A percentile compares a stretch with the other conserved stretches of the same genome.
These are phyloP conservation scores for Laticauda colubrina DNA, from an alignment of 2,113 vertebrate genomes.

Conservation along the genomic window DNA sequence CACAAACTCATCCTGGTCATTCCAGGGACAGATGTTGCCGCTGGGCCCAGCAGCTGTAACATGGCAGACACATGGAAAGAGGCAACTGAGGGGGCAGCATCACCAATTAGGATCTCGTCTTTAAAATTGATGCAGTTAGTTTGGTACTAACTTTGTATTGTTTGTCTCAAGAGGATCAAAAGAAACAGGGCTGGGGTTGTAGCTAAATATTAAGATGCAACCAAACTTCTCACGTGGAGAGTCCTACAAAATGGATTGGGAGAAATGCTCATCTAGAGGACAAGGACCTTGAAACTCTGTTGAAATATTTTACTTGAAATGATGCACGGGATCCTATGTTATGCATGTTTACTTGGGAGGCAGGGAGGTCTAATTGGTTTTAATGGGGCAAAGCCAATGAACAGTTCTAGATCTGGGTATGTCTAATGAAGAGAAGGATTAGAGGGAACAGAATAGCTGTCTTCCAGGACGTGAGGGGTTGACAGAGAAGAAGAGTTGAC, in stretches of 20 bases:
- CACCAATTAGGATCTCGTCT: neutral
- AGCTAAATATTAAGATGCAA: neutral
- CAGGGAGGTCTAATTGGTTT: too few relatives aligned
- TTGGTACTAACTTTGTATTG: neutral
- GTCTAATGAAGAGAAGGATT: too few relatives aligned
- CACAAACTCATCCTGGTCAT: neutral
- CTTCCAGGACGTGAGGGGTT: too few relatives aligned
- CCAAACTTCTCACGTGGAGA: neutral
- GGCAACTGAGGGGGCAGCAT: neutral
- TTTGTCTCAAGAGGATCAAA: neutral
- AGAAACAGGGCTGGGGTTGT: neutral
- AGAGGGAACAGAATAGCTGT: too few relatives aligned
- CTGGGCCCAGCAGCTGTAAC: neutral
- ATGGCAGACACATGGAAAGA: neutral
- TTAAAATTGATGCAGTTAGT: neutral
- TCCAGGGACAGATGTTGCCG: neutral
- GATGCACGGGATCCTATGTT: too few relatives aligned
- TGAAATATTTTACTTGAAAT: too few relatives aligned
- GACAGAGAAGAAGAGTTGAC: too few relatives aligned
- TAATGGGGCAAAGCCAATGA: too few relatives aligned
- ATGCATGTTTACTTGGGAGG: too few relatives aligned
- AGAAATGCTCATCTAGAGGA: neutral
- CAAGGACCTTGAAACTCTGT: too few relatives aligned
- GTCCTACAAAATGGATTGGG: neutral
- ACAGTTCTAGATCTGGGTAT: too few relatives aligned